Evolutionary conservation across 1,140 invertebrate species (phyloP), one percentile per base, ranked within the genome.

Genomic region (Magallana gigas): DNA sequence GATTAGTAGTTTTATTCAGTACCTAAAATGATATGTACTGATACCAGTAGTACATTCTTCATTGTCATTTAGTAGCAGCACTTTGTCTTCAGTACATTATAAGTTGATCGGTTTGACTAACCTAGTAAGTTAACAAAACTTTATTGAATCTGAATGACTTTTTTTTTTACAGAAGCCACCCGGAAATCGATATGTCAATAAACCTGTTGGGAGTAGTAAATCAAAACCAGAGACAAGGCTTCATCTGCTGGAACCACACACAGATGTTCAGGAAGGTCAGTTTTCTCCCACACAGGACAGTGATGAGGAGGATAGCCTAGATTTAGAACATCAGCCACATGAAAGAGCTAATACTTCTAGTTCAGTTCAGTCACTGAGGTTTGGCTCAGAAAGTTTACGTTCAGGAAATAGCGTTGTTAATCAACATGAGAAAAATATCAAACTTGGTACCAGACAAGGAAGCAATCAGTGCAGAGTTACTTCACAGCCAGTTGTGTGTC

Each of bases 191-290:
- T 83, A 8, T 14, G 56, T n/a, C 8, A 18, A 57, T 57, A 83
- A 83, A 83, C 81, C n/a, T 83, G 14, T 9, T 57, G 56, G 9
- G 81, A 23, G 68, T 76, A 9, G 68, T 76, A 23, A 12, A 12
- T 29, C 3, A 29, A 23, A 76, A 29, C n/a, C 23, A 71, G 23
- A 29, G 23, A 76, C 23, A 4, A 29, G 2, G 36, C 23, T 29
- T 11, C 23, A 8, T 11, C 68, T 29, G 11, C 9, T 76, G 36
- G 6, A 29, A 23, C 8, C 68, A 11, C 68, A 12, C 23, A 29
- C 12, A n/a, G 58, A 85, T 85, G 8, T 68, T 48, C 76, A 76
- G 60, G 76, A 82, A 18, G 81, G 71, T n/a, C 80, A 84, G 36
- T 9, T 57, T 57, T 48, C 36, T 14, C 9, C 56, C 36, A 9